Evolutionary conservation across 1,140 invertebrate species (phyloP), one percentile per base, ranked within the genome.

Genomic region (Lordiphosa stackelbergi): DNA sequence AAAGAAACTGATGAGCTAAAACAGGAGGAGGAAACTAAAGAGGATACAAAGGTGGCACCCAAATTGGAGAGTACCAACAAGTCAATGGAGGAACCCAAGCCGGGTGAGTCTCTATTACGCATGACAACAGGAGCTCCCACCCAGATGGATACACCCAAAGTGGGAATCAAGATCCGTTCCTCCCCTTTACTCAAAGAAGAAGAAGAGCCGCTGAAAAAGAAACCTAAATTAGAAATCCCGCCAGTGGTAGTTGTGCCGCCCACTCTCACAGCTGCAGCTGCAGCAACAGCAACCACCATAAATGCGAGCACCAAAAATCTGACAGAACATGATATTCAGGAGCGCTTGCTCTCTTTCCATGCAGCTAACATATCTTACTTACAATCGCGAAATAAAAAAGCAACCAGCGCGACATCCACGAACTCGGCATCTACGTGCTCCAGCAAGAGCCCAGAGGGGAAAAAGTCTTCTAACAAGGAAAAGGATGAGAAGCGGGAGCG

Each of bases 381-480:
- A 31, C 90, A 91, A 64, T 90, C 90, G 8, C 88, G 90, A 48
- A 91, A 91, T 46, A 91, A 90, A 48, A 91, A 91, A 62, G 88
- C 72, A 1, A 31, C 28, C 4, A 65, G 54, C 12, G 49, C 55
- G 37, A 12, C 54, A 41, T 24, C 43, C 11, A 19, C 43, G 9
- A 42, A 49, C 13, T 46, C 46, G 43, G 19, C 12, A 28, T 43
- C 38, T 19, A 61, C 56, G 9, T 46, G 31, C 13, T 28, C 63
- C n/a, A 49, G 19, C 8, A 68, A 16, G 13, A 54, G 38, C n/a
- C 36, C 24, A 1, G 69, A 74, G 36, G 12, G 28, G 8, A 75
- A 69, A n/a, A 81, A 83, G 43, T n/a, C 49, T 3, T 22, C 59
- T 0, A 45, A 55, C 31, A 81, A 81, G 36, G 69, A 66, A 10